These are phyloP conservation scores for Acronicta psi DNA, from an alignment of 2,888 invertebrate genomes.

Conservation along the genomic window DNA sequence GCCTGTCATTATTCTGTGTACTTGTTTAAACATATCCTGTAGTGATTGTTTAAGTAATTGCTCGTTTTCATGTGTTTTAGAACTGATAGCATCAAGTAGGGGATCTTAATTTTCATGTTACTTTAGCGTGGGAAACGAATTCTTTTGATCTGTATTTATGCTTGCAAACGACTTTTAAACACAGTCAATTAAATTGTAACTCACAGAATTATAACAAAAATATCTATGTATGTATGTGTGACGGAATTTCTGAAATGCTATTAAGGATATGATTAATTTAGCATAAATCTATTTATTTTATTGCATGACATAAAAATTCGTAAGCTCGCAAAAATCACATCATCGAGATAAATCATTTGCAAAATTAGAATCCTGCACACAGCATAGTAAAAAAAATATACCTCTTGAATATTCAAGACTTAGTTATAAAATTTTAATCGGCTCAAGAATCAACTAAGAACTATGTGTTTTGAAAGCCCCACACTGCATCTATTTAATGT, in stretches of 20 bases:
- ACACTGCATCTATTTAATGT: background rate
- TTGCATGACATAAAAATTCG: too few species aligned
- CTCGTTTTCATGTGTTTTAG: constrained; percentile 39
- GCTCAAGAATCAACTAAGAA: background rate
- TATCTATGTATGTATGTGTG: too few species aligned
- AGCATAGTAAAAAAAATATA: background rate
- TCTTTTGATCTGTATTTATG: constrained; percentile 39
- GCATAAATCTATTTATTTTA: too few species aligned
- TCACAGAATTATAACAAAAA: background rate
- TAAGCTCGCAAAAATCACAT: background rate
- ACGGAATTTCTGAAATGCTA: too few species aligned
- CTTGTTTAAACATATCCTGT: constrained; percentile 47
- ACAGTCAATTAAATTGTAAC: constrained; percentile 4
- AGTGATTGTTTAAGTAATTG: constrained; percentile 54
- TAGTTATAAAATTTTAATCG: background rate
- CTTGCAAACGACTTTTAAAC: constrained; percentile 13
- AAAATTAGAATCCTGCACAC: background rate
- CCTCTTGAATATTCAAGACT: background rate
- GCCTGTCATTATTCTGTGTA: constrained; percentile 42
- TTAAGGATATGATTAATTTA: too few species aligned
- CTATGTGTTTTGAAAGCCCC: constrained; percentile 14
- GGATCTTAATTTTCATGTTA: constrained; percentile 33
- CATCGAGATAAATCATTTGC: constrained; percentile 5
- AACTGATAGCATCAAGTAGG: constrained; percentile 34
- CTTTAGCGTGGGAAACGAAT: constrained; percentile 39